Evolutionary conservation across 2,113 vertebrate species (phyloP), one percentile per base, ranked within the genome.

Genomic region (Poeciliopsis prolifica): DNA sequence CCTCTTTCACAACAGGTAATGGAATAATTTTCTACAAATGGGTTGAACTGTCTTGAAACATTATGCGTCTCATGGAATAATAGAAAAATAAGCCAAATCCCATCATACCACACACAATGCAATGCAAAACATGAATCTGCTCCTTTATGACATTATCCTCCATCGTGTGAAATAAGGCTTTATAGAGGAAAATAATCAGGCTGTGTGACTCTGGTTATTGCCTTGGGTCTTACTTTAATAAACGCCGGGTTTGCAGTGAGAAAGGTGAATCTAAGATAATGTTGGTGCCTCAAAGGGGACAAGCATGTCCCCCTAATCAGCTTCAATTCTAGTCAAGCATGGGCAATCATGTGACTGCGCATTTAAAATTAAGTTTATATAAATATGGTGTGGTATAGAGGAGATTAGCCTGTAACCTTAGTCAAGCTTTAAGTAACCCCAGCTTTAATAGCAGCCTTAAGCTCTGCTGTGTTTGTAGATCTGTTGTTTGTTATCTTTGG

Each of bases 161-260:
- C 87, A 88, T 89, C 82, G 82, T 60, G 74, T 80, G 85, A 81
- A 86, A 81, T 70, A 81, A 84, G 81, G 79, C 78, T 81, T 81
- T 68, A 78, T 77, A 31, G 79, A 72, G 78, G 74, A 65, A 74
- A 75, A 82, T 85, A 84, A 90, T 88, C 78, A 65, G 79, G 63
- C 78, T 77, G 75, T 84, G 78, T 33, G 79, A 74, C 76, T 84
- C 77, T 61, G 63, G 63, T 88, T 89, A 88, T 89, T 89, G 91
- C 87, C 85, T 86, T 33, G 51, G 75, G 87, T 66, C 40, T 72
- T 35, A 28, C 78, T 92, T 91, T 90, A 91, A 86, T 90, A 90
- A 87, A 76, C 87, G 67, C 88, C 0, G 14, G 9, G 69, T 75
- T 70, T 30, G 78, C 79, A 33, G 81, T 68, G 22, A 83, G 66